A percentile compares a stretch with the other conserved stretches of the same genome.
Evolutionary conservation across 2,113 vertebrate genomes (phyloP).

Genomic region (Monarcha castaneiventris): DNA sequence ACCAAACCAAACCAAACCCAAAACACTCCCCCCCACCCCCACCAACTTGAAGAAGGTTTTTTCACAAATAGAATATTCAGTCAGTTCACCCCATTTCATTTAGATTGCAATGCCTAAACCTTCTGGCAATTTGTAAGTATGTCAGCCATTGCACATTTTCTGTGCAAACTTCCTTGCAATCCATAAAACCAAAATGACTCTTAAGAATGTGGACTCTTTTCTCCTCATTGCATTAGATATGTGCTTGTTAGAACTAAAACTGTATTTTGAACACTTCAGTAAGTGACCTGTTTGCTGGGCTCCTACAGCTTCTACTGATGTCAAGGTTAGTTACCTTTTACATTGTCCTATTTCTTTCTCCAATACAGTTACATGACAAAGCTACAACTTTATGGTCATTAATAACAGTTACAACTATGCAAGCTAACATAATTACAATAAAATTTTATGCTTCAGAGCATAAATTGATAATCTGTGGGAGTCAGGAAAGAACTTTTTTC

Average conservation of each 20-base stretch:
- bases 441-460: constrained; percentile 10
- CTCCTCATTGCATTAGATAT: neutral
- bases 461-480: constrained; percentile 8
- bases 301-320: neutral
- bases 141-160: neutral
- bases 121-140: neutral
- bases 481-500: neutral
- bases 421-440: constrained; percentile 9
- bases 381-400: constrained; percentile 15
- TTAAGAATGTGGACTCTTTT: neutral
- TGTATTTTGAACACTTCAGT: neutral
- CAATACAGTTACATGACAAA: constrained; percentile 2
- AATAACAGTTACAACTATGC: constrained; percentile 18
- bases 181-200: neutral
- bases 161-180: neutral
- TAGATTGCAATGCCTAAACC: neutral
- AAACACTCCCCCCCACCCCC: fast-evolving
- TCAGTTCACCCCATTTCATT: neutral
- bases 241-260: neutral
- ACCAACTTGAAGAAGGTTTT: neutral
- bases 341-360: neutral
- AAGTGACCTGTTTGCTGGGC: neutral
- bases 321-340: constrained; percentile 35
- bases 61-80: neutral
- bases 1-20: neutral